Percentiles rank a stretch among this genome's conserved stretches.
phyloP scores from a whole-genome alignment of 35 echinoderm and acorn worm genomes.

The Lytechinus variegatus region DNA sequence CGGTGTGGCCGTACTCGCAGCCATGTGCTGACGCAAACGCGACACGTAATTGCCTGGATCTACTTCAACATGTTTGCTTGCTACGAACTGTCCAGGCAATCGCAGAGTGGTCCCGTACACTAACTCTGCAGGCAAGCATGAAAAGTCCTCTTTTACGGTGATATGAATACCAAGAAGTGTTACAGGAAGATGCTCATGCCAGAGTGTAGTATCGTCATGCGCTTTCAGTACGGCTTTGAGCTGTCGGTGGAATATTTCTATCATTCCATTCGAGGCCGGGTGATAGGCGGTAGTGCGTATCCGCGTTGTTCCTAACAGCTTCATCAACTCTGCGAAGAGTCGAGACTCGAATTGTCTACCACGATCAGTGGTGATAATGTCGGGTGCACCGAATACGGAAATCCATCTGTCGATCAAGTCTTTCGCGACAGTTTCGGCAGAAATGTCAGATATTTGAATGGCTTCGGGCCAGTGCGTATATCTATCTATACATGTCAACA shows the following conservation, averaged over 20 bases:
- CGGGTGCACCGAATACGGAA: constrained; percentile 40
- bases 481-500: constrained; percentile 42
- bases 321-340: constrained; percentile 12
- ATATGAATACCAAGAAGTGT: constrained; percentile 63
- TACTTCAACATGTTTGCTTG: background rate
- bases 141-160: constrained; percentile 52
- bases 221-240: constrained; percentile 64
- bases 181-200: constrained; percentile 58
- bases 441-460: constrained; percentile 31
- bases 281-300: background rate
- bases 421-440: constrained; percentile 43
- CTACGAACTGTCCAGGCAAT: constrained; percentile 66
- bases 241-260: constrained; percentile 63
- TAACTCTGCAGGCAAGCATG: constrained; percentile 52
- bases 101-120: constrained; percentile 66
- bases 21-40: too few relatives aligned
- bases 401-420: constrained; percentile 31
- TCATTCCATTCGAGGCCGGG: constrained; percentile 39
- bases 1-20: too few relatives aligned
- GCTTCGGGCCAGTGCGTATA: constrained; percentile 60
- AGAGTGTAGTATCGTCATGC: constrained; percentile 36
- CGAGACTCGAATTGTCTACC: constrained; percentile 49
- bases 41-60: too few relatives aligned
- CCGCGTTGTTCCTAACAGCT: background rate
- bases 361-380: constrained; percentile 51